Base-by-base conservation (phyloP, 2,797 vertebrate genomes). In the Siniperca scherzeri region DNA sequence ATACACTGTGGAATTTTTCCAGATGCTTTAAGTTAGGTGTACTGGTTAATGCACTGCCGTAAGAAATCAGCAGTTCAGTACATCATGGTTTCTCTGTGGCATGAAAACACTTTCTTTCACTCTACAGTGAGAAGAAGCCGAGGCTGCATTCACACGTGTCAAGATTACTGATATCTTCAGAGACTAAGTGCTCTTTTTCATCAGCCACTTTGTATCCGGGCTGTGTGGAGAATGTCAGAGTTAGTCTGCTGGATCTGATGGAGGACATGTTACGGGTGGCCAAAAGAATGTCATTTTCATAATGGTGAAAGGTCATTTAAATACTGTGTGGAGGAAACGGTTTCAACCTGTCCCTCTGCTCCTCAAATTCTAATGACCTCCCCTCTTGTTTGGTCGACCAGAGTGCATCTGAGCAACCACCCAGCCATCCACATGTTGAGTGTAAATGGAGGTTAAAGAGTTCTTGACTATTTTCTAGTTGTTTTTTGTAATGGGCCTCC, bases 141-240 rank as follows among this genome's bases (percentile, higher is more conserved):
- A 78, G 60, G 80, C 89, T 92, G 94, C 91, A 93, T 90, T 92
- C 89, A 94, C 87, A 92, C 85, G 77, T 91, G 94, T 91, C 70
- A 55, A 85, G 90, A 91, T 93, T 93, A 90, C 93, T 90, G 91
- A 94, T 91, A 71, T 87, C 80, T 86, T 85, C 50, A 40, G 75
- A 87, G 74, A 85, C 79, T 78, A 83, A 85, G 82, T 82, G 74
- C 71, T 83, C 66, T 64, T 87, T 86, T 86, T 88, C 87, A 84
- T 91, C 85, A 87, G 61, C 67, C 79, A 46, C 81, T 85, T 74
- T 75, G 84, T 87, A 90, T 89, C 81, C 72, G 4, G 11, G 67
- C 83, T 14, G 61, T 76, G 85, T 84, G 53, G 75, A 61, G 88
- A 87, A 90, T 90, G 88, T 93, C 92, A 87, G 64, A 56, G 67